Base-by-base conservation (phyloP, 2,888 invertebrate genomes). In the Serrognathus titanus region DNA sequence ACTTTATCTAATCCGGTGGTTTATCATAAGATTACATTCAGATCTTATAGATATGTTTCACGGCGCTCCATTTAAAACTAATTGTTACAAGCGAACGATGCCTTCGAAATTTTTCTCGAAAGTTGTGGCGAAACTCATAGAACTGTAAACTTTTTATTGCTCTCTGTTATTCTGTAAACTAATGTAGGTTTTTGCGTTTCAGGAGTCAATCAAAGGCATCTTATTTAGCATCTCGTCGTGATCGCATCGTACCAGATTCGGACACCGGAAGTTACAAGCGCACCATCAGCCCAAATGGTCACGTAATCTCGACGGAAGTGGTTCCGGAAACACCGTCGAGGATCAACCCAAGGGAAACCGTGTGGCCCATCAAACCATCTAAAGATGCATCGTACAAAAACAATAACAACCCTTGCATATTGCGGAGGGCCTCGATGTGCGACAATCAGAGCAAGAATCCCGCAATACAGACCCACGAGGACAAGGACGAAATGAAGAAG, bases 201-300 rank as follows among this genome's bases (percentile, higher is more conserved):
- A 89, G 89, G 80, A 88, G 87, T 71, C 87, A 88, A 72, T 89
- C 89, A 51, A 89, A 89, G 78, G 88, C 88, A 63, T 88, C 89
- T 55, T 89, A 89, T 74, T 76, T 89, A 76, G 85, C 88, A n/a
- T 83, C 84, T 61, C 81, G 87, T 40, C 82, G 87, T 53, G 88
- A 88, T 70, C 81, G 83, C 66, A 81, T 82, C 37, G 79, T 83
- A 46, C 84, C 84, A 6, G 88, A 87, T 74, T 83, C 85, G 58
- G 89, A 88, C 73, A 85, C 84, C 69, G 89, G 89, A 61, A 87
- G 86, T 70, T 89, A 89, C 77, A 88, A 88, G 71, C 79, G 88
- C 47, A 88, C 88, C 12, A 83, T 87, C 78, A 88, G 88, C 16
- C 88, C 88, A 4, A 85, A 82, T 58, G 83, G 83, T 53, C 76